These are phyloP conservation scores for Cryptocephalus moraei DNA, from an alignment of 2,888 invertebrate species.

Conservation along the genomic window DNA sequence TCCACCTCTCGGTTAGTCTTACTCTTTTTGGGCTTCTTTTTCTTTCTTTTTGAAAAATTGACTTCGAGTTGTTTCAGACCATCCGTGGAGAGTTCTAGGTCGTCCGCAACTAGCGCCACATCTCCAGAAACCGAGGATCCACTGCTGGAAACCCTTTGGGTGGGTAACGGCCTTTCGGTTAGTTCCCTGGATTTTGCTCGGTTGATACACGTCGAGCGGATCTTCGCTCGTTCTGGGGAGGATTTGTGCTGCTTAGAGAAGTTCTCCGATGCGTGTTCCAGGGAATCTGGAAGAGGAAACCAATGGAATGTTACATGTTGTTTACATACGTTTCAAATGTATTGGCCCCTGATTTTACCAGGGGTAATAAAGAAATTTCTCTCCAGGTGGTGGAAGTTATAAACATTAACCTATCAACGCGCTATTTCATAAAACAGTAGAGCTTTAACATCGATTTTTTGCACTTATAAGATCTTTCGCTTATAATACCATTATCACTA, in stretches of 20 bases:
- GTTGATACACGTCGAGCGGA: conserved; percentile 35
- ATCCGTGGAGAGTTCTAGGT: conserved; percentile 29
- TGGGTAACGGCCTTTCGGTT: conserved; percentile 45
- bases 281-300: conserved; percentile 38
- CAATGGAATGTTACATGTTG: no score
- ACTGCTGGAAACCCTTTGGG: conserved; percentile 10
- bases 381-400: no score
- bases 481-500: no score
- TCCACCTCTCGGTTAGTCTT: conserved; percentile 26
- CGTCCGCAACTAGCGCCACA: conserved; percentile 19
- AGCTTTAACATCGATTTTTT: no score
- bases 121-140: conserved; percentile 35
- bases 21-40: conserved; percentile 24
- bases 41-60: conserved; percentile 28
- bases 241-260: conserved; percentile 21
- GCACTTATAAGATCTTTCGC: no score
- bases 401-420: no score
- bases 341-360: no score
- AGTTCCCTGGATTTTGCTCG: conserved; percentile 52
- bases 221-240: conserved; percentile 23
- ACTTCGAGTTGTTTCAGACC: conserved; percentile 26
- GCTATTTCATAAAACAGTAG: no score
- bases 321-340: no score
- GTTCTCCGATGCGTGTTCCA: conserved; percentile 34
- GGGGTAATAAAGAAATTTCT: no score